Evolutionary conservation across 2,113 vertebrate genomes (phyloP).

Genomic region (Gambusia holbrooki): DNA sequence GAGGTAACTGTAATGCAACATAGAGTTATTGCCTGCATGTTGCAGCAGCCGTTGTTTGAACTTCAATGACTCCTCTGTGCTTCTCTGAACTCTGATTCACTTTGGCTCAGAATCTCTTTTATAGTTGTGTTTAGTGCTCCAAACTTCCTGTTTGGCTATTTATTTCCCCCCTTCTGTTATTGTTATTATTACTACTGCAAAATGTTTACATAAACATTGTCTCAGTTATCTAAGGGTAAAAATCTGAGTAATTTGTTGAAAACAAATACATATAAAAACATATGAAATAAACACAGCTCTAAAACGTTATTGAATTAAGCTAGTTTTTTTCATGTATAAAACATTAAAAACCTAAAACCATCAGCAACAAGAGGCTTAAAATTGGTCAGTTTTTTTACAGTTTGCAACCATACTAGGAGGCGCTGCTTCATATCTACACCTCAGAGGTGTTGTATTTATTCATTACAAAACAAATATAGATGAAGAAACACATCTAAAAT

Average conservation of each 20-base stretch:
- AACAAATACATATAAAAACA: neutral
- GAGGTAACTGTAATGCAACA: slow-evolving; percentile 2
- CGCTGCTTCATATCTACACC: neutral
- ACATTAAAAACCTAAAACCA: no score
- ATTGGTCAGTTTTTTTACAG: neutral
- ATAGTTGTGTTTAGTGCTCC: slow-evolving; percentile 8
- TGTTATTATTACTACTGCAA: neutral
- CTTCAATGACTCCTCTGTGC: slow-evolving; percentile 56
- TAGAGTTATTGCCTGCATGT: slow-evolving; percentile 64
- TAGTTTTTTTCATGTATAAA: no score
- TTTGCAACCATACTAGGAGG: neutral
- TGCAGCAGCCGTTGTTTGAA: slow-evolving; percentile 69
- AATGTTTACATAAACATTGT: neutral
- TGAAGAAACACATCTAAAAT: neutral
- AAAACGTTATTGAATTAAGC: no score
- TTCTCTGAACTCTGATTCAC: slow-evolving; percentile 59
- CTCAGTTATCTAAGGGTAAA: neutral
- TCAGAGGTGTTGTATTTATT: neutral
- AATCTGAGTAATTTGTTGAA: neutral
- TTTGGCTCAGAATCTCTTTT: slow-evolving; percentile 39
- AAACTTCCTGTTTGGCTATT: neutral
- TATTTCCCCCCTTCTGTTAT: neutral
- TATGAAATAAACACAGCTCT: neutral
- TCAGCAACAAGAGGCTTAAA: no score
- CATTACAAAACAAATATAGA: neutral